phyloP scores from a whole-genome alignment of 2,888 invertebrate species.

The Drosophila meridionalis region DNA sequence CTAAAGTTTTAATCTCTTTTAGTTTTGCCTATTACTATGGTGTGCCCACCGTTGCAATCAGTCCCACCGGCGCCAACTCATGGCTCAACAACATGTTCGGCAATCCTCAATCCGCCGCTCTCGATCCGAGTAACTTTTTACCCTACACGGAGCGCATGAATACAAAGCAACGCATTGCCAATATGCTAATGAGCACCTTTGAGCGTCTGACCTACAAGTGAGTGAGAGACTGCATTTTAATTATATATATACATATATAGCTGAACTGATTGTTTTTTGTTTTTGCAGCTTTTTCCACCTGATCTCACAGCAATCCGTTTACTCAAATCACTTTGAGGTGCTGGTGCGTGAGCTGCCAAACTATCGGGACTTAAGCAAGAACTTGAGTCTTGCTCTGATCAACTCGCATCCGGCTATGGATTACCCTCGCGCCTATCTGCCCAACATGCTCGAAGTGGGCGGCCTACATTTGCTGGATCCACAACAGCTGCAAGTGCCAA shows the following conservation, averaged over 20 bases:
- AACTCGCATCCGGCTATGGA: slow-evolving; percentile 84
- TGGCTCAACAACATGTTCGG: slow-evolving; percentile 86
- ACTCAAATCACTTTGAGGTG: slow-evolving; percentile 81
- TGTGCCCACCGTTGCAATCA: slow-evolving; percentile 83
- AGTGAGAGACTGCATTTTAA: background rate
- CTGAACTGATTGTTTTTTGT: background rate
- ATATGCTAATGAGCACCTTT: slow-evolving; percentile 84
- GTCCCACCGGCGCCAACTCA: slow-evolving; percentile 85
- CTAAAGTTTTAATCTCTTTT: slow-evolving; percentile 16
- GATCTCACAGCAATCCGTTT: slow-evolving; percentile 84
- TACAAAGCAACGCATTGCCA: slow-evolving; percentile 84
- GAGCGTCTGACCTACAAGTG: slow-evolving; percentile 84
- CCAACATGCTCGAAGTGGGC: slow-evolving; percentile 84
- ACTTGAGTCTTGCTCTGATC: slow-evolving; percentile 83
- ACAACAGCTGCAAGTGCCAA: slow-evolving; percentile 62
- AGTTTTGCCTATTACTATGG: slow-evolving; percentile 84
- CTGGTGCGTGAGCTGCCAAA: slow-evolving; percentile 81
- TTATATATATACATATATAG: background rate
- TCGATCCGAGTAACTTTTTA: slow-evolving; percentile 85
- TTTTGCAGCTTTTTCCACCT: slow-evolving; percentile 82
- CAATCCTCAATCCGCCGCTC: slow-evolving; percentile 85
- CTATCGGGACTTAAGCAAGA: slow-evolving; percentile 82
- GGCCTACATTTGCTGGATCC: slow-evolving; percentile 76
- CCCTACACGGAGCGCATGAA: slow-evolving; percentile 85
- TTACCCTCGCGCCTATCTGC: slow-evolving; percentile 83